Conservation (phyloP, 2,113 vertebrate genomes). For the Herpetotheres cachinnans region DNA sequence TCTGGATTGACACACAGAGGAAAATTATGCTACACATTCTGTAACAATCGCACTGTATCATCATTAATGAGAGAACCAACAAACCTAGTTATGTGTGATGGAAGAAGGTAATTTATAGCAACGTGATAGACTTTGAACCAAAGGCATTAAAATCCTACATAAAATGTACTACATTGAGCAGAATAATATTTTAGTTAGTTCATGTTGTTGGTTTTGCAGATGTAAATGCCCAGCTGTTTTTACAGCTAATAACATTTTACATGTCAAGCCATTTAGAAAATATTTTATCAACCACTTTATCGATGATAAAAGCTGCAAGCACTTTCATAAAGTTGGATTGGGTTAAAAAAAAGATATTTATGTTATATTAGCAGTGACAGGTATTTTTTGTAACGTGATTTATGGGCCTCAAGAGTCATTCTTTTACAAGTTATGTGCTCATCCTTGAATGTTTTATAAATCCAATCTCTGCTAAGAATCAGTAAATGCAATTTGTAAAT, state of each 20-base stretch:
- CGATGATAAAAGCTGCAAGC: slow-evolving; percentile 8
- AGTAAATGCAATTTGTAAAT: not conserved
- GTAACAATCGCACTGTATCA: not conserved
- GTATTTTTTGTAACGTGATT: slow-evolving; percentile 64
- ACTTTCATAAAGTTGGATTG: slow-evolving; percentile 6
- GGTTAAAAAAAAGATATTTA: slow-evolving; percentile 35
- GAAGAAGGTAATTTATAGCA: not conserved
- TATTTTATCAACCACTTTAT: slow-evolving; percentile 30
- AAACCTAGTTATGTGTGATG: not conserved
- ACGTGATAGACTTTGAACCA: not conserved
- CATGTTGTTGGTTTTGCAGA: slow-evolving; percentile 35
- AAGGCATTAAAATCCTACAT: not conserved
- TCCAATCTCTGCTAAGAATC: not conserved
- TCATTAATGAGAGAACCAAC: not conserved
- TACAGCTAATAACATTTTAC: slow-evolving; percentile 35
- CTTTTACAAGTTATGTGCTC: not conserved
- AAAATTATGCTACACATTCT: not conserved
- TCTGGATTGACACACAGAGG: not conserved
- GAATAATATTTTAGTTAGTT: slow-evolving; percentile 38
- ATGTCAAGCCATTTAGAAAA: slow-evolving; percentile 22
- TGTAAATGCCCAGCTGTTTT: slow-evolving; percentile 59
- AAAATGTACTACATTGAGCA: slow-evolving; percentile 32
- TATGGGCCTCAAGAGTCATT: slow-evolving; percentile 28
- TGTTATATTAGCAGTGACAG: slow-evolving; percentile 30
- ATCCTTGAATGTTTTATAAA: slow-evolving; percentile 33